Evolutionary conservation across 53 echinoderm and acorn worm genomes (phyloP).

Genomic region (Antedon mediterranea): DNA sequence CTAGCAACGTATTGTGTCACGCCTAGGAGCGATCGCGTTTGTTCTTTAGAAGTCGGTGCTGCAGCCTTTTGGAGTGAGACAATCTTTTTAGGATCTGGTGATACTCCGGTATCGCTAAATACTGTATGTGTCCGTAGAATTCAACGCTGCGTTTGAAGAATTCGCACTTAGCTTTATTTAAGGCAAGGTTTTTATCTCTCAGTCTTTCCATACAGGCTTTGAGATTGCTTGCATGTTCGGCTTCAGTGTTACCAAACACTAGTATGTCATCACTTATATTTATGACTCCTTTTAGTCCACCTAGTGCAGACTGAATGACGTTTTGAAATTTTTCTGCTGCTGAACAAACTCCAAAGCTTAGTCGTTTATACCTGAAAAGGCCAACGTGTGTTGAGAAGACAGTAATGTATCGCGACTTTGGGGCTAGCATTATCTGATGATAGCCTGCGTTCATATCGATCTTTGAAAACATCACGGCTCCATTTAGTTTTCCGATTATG

Average conservation of each 20-base stretch:
- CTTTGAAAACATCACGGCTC: background rate
- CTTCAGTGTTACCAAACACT: background rate
- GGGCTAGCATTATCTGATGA: background rate
- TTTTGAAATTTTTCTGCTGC: background rate
- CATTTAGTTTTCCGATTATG: background rate
- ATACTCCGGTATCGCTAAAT: background rate
- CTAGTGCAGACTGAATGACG: background rate
- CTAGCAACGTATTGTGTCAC: too few species aligned
- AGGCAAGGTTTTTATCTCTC: too few species aligned
- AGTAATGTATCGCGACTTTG: background rate
- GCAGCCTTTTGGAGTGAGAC: background rate
- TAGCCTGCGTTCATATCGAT: background rate
- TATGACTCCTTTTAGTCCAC: background rate
- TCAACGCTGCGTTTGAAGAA: background rate
- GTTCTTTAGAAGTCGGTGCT: conserved; percentile 9
- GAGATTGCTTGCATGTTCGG: background rate
- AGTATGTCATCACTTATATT: background rate
- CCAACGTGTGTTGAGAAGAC: background rate
- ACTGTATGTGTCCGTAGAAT: background rate
- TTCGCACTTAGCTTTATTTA: background rate
- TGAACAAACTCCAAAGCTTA: background rate
- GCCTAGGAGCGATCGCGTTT: conserved; percentile 10
- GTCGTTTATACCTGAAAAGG: background rate
- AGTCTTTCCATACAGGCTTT: background rate
- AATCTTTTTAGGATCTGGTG: background rate